A percentile compares a stretch with the other conserved stretches of the same genome.
Conservation (phyloP, 1,140 invertebrate species). For the Musca vetustissima region DNA sequence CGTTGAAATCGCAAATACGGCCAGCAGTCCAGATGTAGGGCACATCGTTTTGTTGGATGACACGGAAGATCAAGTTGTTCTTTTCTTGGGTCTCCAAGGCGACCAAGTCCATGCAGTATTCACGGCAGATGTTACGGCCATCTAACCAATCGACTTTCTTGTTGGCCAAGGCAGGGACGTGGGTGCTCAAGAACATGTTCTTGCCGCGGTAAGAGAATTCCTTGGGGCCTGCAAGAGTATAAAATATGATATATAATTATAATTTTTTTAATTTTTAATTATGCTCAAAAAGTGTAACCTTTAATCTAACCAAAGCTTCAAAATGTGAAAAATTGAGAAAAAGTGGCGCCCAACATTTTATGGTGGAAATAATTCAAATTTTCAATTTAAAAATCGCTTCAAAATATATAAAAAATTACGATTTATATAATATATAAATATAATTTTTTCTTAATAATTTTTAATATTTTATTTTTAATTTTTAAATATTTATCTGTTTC, state of each 20-base stretch:
- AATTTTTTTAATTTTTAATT: slow-evolving; percentile 3
- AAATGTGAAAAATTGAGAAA: too few species aligned
- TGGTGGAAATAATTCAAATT: too few species aligned
- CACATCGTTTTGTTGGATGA: slow-evolving; percentile 85
- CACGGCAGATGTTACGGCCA: slow-evolving; percentile 83
- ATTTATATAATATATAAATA: too few species aligned
- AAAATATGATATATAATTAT: neutral
- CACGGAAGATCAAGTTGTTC: slow-evolving; percentile 83
- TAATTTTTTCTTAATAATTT: too few species aligned
- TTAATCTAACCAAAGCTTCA: too few species aligned
- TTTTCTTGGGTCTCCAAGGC: slow-evolving; percentile 86
- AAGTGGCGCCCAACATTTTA: too few species aligned
- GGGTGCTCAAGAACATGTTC: slow-evolving; percentile 87
- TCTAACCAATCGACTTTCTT: slow-evolving; percentile 87
- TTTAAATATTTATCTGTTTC: neutral
- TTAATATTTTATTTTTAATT: too few species aligned
- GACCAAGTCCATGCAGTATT: slow-evolving; percentile 90
- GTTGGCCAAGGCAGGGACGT: slow-evolving; percentile 74
- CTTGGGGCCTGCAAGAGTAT: slow-evolving; percentile 72
- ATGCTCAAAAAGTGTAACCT: too few species aligned
- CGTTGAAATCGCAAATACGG: slow-evolving; percentile 89
- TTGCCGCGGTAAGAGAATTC: slow-evolving; percentile 83
- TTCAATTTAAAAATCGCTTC: too few species aligned
- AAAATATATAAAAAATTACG: too few species aligned
- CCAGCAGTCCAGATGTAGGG: slow-evolving; percentile 92